Percentiles rank a stretch among this genome's conserved stretches.
Conservation (phyloP, 1,140 invertebrate species). For the Pararge aegeria region DNA sequence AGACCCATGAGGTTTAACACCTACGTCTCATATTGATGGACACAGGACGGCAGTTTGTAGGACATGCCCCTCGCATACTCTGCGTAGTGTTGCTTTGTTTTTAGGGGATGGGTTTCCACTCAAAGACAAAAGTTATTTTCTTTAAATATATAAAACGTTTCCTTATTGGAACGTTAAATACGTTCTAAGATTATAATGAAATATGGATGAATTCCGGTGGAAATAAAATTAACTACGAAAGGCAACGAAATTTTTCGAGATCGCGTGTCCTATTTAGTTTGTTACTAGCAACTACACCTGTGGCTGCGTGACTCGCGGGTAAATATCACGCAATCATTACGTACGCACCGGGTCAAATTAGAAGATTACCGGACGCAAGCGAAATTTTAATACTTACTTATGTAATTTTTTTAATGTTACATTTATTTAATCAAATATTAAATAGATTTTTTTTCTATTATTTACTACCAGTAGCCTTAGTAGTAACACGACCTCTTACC, state of each 20-base stretch:
- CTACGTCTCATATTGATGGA: too few relatives aligned
- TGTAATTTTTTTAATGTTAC: too few relatives aligned
- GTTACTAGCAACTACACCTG: not conserved
- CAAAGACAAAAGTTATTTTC: not conserved
- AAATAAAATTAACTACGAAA: not conserved
- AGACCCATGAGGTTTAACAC: too few relatives aligned
- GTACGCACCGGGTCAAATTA: constrained; percentile 7
- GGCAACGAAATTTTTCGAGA: not conserved
- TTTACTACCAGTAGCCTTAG: too few relatives aligned
- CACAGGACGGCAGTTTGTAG: too few relatives aligned
- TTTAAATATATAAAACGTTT: not conserved
- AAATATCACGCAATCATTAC: not conserved
- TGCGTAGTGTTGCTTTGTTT: too few relatives aligned
- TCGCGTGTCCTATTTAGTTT: not conserved
- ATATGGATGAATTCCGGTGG: not conserved
- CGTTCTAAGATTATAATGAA: not conserved
- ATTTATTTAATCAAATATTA: too few relatives aligned
- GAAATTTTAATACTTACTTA: not conserved
- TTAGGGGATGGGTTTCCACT: too few relatives aligned
- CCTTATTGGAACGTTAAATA: not conserved
- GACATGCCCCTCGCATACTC: too few relatives aligned
- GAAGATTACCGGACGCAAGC: not conserved
- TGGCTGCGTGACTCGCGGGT: not conserved
- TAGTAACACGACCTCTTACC: too few relatives aligned
- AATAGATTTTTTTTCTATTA: too few relatives aligned